Evolutionary conservation across 2,888 invertebrate species (phyloP).

Genomic region (Flexamia atlantica): DNA sequence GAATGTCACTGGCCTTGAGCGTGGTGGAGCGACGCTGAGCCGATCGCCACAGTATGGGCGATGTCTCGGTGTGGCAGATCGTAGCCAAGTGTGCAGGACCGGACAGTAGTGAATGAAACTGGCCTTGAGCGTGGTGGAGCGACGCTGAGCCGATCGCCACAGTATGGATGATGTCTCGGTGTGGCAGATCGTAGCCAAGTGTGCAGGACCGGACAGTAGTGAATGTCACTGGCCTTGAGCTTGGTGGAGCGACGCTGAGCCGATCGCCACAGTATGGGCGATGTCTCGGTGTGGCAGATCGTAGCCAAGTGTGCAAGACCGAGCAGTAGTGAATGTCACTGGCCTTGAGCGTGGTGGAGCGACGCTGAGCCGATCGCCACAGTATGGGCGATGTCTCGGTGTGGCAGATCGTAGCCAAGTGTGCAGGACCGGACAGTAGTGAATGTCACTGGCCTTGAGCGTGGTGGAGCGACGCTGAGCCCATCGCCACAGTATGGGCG

Average conservation of each 20-base stretch:
- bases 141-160: background rate
- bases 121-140: background rate
- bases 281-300: no score
- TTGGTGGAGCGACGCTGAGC: background rate
- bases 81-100: slow-evolving; percentile 5
- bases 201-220: slow-evolving; percentile 53
- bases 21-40: background rate
- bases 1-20: background rate
- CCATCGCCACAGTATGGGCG: slow-evolving; percentile 9
- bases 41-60: background rate
- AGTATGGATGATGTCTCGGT: background rate
- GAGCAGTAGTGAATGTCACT: background rate
- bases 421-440: slow-evolving; percentile 7
- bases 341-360: background rate
- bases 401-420: background rate
- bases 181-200: slow-evolving; percentile 57
- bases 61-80: background rate
- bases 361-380: background rate
- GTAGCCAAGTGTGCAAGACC: background rate
- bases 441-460: background rate
- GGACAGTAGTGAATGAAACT: background rate
- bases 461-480: slow-evolving; percentile 10
- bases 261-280: background rate
- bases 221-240: background rate
- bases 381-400: background rate